These are phyloP conservation scores for Sminthurides aquaticus DNA, from an alignment of 2,888 invertebrate species.

Conservation along the genomic window DNA sequence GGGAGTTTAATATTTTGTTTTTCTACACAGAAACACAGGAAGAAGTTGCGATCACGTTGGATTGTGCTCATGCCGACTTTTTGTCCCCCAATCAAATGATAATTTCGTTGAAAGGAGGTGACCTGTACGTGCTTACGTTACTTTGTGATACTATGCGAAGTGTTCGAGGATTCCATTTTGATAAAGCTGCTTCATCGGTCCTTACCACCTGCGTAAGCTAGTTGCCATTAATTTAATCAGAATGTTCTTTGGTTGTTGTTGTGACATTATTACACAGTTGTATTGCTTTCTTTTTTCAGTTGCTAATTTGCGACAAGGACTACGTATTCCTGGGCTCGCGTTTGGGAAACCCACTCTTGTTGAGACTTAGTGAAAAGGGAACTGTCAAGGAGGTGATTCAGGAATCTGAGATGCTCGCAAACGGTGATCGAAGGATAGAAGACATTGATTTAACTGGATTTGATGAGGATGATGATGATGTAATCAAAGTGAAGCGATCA, in stretches of 20 bases:
- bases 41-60: constrained; percentile 78
- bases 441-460: constrained; percentile 38
- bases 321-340: constrained; percentile 93
- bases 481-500: constrained; percentile 54
- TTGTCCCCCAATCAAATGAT: constrained; percentile 78
- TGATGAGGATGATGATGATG: constrained; percentile 49
- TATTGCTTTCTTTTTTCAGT: constrained; percentile 51
- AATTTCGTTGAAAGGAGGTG: constrained; percentile 82
- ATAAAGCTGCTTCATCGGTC: constrained; percentile 90
- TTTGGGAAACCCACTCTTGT: constrained; percentile 85
- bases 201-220: constrained; percentile 86
- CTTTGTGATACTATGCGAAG: constrained; percentile 91
- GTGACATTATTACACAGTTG: not conserved
- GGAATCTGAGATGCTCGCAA: constrained; percentile 24
- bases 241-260: constrained; percentile 10
- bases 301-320: constrained; percentile 87
- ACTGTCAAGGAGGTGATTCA: constrained; percentile 39
- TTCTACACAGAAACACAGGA: constrained; percentile 67
- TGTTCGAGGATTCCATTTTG: constrained; percentile 85
- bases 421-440: constrained; percentile 27
- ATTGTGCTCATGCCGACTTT: constrained; percentile 78
- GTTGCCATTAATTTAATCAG: too few species aligned
- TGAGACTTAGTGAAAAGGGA: constrained; percentile 84
- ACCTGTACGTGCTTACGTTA: constrained; percentile 84
- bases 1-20: constrained; percentile 14